A percentile compares a stretch with the other conserved stretches of the same genome.
phyloP scores from a whole-genome alignment of 53 echinoderm and acorn worm species.

The Luidia sarsii region DNA sequence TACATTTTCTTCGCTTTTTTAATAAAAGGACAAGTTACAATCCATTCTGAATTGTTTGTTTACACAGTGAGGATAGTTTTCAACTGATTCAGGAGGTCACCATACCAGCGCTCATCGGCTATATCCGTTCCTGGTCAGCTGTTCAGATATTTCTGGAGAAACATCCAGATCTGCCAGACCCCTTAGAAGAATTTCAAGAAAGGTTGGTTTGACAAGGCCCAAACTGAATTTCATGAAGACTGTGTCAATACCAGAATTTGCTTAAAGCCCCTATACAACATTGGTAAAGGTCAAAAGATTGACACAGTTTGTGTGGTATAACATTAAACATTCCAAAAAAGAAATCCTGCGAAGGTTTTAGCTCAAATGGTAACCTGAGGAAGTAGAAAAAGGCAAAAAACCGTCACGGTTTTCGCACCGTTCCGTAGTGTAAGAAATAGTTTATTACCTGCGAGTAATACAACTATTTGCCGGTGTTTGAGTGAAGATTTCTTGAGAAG shows the following conservation, averaged over 20 bases:
- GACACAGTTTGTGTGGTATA: too few relatives aligned
- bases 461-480: too few relatives aligned
- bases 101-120: constrained; percentile 54
- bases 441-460: too few relatives aligned
- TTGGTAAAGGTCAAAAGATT: too few relatives aligned
- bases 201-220: constrained; percentile 26
- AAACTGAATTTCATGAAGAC: not conserved
- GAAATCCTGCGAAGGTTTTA: not conserved
- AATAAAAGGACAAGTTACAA: not conserved
- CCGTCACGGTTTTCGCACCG: not conserved
- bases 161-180: constrained; percentile 34
- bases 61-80: constrained; percentile 59
- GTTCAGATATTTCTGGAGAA: constrained; percentile 22
- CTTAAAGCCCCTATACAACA: too few relatives aligned
- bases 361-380: not conserved
- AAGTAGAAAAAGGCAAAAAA: not conserved
- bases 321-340: too few relatives aligned
- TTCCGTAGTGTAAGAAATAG: not conserved
- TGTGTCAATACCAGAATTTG: not conserved
- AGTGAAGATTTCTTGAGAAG: too few relatives aligned
- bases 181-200: constrained; percentile 35
- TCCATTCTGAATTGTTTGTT: not conserved
- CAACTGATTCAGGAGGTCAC: constrained; percentile 39
- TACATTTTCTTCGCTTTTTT: not conserved
- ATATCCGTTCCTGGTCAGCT: constrained; percentile 63